Percentiles rank a stretch among this genome's conserved stretches.
Conservation (phyloP, 2,888 invertebrate species). For the Teinopalpus imperialis region DNA sequence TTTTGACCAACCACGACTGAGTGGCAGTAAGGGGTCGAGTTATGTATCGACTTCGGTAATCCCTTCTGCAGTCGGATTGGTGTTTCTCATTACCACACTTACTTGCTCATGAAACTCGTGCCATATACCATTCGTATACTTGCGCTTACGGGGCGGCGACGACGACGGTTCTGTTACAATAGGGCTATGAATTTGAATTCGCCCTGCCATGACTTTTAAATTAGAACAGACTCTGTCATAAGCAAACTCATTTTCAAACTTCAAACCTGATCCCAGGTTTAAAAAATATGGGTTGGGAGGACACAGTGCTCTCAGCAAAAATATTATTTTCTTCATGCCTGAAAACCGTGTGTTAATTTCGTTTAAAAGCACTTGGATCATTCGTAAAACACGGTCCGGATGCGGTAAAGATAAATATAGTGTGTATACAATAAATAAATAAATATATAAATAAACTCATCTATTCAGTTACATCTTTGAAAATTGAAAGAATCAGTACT, state of each 20-base stretch:
- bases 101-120: constrained; percentile 19
- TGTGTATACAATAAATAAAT: too few relatives aligned
- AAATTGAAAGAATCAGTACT: background rate
- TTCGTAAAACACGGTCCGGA: background rate
- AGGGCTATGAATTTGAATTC: background rate
- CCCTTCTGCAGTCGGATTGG: constrained; percentile 15
- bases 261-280: background rate
- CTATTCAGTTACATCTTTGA: background rate
- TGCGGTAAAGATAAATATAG: background rate
- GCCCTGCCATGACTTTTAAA: constrained; percentile 12
- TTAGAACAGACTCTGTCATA: background rate
- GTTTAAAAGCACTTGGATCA: background rate
- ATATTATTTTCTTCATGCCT: background rate
- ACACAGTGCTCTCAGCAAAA: background rate
- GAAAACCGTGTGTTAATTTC: background rate
- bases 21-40: constrained; percentile 14
- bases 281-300: too few relatives aligned
- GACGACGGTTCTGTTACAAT: background rate
- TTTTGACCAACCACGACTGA: constrained; percentile 23
- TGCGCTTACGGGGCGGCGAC: background rate
- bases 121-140: constrained; percentile 20
- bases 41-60: too few relatives aligned
- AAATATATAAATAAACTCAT: too few relatives aligned
- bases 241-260: background rate
- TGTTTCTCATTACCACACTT: constrained; percentile 10